phyloP scores from a whole-genome alignment of 2,797 vertebrate genomes.

The Eidolon dupreanum region DNA sequence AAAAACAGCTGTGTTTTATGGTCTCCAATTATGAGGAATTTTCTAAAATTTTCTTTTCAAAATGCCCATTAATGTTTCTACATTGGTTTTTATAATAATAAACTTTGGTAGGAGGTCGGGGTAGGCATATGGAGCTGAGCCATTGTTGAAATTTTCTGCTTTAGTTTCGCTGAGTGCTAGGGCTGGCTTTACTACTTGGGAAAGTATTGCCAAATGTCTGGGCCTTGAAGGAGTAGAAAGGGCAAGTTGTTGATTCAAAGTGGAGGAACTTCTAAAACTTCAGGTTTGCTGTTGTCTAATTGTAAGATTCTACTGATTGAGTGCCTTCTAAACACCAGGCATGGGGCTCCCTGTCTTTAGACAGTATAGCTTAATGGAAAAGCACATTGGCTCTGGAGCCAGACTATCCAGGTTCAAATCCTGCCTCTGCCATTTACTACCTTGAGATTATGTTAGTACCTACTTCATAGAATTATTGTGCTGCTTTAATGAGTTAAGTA shows the following conservation, averaged over 20 bases:
- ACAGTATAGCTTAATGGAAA: not conserved
- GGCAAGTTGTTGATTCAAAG: not conserved
- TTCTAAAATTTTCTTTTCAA: not conserved
- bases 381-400: not conserved
- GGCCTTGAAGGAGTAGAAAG: not conserved
- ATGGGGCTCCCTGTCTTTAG: not conserved
- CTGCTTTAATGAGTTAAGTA: not conserved
- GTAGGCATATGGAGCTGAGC: not conserved
- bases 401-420: not conserved
- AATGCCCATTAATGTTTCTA: not conserved
- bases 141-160: not conserved
- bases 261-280: not conserved
- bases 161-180: not conserved
- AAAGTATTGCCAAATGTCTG: not conserved
- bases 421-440: not conserved
- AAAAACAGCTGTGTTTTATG: conserved; percentile 22
- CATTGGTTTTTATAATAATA: not conserved
- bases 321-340: not conserved
- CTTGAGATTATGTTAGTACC: too few species aligned
- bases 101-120: not conserved
- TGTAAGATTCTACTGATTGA: not conserved
- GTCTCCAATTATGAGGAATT: not conserved
- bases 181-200: not conserved
- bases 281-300: not conserved
- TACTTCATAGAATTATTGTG: not conserved